These are phyloP conservation scores for Lochmaea capreae DNA, from an alignment of 2,888 invertebrate genomes.

Conservation along the genomic window DNA sequence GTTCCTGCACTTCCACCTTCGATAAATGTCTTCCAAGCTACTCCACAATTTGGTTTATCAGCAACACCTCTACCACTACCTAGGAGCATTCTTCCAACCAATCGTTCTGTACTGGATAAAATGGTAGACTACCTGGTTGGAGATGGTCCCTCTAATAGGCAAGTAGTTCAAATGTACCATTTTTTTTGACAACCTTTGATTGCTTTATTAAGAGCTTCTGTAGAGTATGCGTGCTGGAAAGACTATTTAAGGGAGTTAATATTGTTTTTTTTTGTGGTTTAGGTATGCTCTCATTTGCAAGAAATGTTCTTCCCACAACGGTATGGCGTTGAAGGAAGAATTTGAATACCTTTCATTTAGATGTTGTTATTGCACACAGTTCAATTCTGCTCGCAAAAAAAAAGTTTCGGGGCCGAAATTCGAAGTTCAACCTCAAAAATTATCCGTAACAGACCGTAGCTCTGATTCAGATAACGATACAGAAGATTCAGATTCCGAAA, in stretches of 20 bases:
- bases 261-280: background rate
- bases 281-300: constrained; percentile 92
- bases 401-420: constrained; percentile 81
- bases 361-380: constrained; percentile 89
- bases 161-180: background rate
- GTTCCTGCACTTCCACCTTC: background rate
- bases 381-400: constrained; percentile 91
- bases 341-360: constrained; percentile 83
- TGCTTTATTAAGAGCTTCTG: too few species aligned
- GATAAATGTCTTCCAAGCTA: background rate
- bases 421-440: constrained; percentile 49
- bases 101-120: constrained; percentile 86
- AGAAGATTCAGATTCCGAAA: constrained; percentile 41
- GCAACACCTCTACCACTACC: constrained; percentile 69
- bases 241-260: background rate
- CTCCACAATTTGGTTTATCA: background rate
- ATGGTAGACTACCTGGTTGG: constrained; percentile 94
- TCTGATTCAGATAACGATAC: constrained; percentile 58
- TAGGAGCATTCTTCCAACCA: constrained; percentile 78
- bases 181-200: too few species aligned
- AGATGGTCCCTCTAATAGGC: constrained; percentile 92
- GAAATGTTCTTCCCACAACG: constrained; percentile 93
- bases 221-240: too few species aligned
- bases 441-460: constrained; percentile 45
- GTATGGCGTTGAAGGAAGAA: constrained; percentile 81